Conservation (phyloP, 2,113 vertebrate genomes). For the Cisticola juncidis region DNA sequence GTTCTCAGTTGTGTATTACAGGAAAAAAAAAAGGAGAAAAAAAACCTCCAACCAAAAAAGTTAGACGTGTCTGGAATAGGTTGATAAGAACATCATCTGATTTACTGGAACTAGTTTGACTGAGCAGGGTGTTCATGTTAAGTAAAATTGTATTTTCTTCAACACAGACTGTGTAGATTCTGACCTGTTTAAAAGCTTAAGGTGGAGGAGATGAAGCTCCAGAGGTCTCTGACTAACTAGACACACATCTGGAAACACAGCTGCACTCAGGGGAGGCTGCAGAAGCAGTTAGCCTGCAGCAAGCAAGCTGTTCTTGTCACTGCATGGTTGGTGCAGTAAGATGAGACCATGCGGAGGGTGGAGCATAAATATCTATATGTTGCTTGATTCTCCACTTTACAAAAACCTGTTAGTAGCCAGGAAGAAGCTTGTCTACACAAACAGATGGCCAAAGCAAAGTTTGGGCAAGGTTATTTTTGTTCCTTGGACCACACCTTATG, state of each 20-base stretch:
- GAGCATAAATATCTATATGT: background rate
- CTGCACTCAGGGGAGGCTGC: background rate
- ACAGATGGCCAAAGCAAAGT: conserved; percentile 7
- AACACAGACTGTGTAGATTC: background rate
- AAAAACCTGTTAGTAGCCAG: background rate
- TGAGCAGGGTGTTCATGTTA: background rate
- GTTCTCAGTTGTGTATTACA: background rate
- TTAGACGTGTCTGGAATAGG: background rate
- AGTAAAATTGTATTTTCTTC: background rate
- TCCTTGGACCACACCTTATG: background rate
- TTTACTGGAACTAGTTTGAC: background rate
- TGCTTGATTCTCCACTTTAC: background rate
- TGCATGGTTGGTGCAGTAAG: background rate
- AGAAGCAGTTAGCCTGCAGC: background rate
- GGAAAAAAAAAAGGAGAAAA: background rate
- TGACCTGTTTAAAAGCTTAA: background rate
- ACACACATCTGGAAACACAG: conserved; percentile 1
- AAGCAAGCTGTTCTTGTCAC: background rate
- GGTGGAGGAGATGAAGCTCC: background rate
- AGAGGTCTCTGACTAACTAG: background rate
- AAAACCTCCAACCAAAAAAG: background rate
- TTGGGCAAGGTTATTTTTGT: conserved; percentile 27
- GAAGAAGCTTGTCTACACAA: background rate
- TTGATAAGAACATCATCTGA: conserved; percentile 44
- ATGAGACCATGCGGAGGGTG: background rate